Evolutionary conservation across 2,888 invertebrate species (phyloP).

Genomic region (Calliphora vomitoria): DNA sequence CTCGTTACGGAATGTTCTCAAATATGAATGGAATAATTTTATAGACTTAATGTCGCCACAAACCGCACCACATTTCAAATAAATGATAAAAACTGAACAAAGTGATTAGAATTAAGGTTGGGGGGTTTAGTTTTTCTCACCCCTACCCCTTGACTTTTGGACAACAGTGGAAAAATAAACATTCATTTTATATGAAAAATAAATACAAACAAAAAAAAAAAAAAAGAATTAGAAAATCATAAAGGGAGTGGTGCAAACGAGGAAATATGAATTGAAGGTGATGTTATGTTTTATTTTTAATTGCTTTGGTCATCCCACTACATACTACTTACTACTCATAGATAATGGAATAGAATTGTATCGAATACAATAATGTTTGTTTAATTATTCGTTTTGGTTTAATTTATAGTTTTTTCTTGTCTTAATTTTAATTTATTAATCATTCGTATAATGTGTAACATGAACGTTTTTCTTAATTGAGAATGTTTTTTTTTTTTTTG

Average conservation of each 20-base stretch:
- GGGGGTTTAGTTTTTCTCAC: not conserved
- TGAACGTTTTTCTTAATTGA: conserved; percentile 50
- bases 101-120: conserved; percentile 45
- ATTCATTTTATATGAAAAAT: not conserved
- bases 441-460: conserved; percentile 47
- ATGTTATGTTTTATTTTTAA: conserved; percentile 72
- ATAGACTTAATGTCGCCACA: conserved; percentile 71
- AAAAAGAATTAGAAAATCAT: not conserved
- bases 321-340: not conserved
- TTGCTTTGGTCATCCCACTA: conserved; percentile 63
- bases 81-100: conserved; percentile 32
- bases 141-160: not conserved
- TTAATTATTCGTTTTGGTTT: conserved; percentile 23
- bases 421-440: conserved; percentile 43
- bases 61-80: conserved; percentile 24
- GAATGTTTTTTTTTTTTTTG: not conserved
- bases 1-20: conserved; percentile 51
- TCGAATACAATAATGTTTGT: conserved; percentile 22
- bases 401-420: conserved; percentile 22
- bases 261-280: conserved; percentile 54
- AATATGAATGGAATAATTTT: conserved; percentile 67
- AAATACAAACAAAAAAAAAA: not conserved
- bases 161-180: not conserved
- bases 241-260: conserved; percentile 1
- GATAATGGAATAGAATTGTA: conserved; percentile 11